Evolutionary conservation across 2,888 invertebrate species (phyloP).

Genomic region (Trachelus iudaicus): DNA sequence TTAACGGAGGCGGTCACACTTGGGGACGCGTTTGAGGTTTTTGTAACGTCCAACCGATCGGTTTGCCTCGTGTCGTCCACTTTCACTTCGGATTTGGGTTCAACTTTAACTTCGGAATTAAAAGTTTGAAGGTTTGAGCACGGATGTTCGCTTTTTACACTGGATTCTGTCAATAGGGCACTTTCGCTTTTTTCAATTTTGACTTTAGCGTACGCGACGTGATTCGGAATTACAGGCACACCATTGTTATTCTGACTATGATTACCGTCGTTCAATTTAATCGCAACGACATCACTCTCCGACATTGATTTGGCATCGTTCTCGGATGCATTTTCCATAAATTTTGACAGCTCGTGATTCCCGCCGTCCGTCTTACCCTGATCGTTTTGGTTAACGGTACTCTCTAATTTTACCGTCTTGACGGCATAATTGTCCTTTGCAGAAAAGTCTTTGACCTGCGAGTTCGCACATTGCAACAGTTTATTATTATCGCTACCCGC

Average conservation of each 20-base stretch:
- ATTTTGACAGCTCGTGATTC: conserved; percentile 14
- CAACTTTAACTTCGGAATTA: conserved; percentile 41
- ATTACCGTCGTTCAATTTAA: conserved; percentile 47
- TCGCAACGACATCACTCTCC: conserved; percentile 24
- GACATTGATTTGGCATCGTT: conserved; percentile 25
- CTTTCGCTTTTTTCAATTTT: conserved; percentile 37
- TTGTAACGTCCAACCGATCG: conserved; percentile 4
- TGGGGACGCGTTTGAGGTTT: conserved; percentile 16
- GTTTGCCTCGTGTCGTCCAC: conserved; percentile 17
- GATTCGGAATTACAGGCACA: conserved; percentile 60
- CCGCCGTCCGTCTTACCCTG: conserved; percentile 37
- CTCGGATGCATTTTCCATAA: conserved; percentile 29
- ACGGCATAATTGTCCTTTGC: conserved; percentile 35
- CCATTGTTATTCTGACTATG: conserved; percentile 52
- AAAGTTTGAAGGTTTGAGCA: conserved; percentile 32
- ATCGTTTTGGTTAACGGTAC: conserved; percentile 32
- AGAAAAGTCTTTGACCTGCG: conserved; percentile 39
- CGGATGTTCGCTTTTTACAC: conserved; percentile 13
- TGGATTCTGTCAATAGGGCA: conserved; percentile 11
- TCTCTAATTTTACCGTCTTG: conserved; percentile 9
- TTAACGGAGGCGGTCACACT: conserved; percentile 27
- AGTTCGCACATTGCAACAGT: conserved; percentile 50
- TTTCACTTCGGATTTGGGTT: conserved; percentile 35
- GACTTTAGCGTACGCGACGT: conserved; percentile 50
- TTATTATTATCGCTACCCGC: conserved; percentile 40